Percentiles rank a stretch among this genome's conserved stretches.
These are phyloP conservation scores for Sinocyclocheilus anshuiensis DNA, from an alignment of 2,113 vertebrate species.

Conservation along the genomic window DNA sequence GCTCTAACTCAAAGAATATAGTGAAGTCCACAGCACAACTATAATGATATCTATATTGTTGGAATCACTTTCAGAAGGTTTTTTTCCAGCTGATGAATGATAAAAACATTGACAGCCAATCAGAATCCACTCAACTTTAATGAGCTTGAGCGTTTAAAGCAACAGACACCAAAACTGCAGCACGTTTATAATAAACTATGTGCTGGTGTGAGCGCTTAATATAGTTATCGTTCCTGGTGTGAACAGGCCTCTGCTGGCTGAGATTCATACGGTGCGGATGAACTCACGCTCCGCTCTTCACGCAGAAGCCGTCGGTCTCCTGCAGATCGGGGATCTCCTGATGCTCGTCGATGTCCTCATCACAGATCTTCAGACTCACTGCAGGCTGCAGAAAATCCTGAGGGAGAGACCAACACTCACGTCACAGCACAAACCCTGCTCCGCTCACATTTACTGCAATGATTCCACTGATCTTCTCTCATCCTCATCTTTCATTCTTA, in stretches of 20 bases:
- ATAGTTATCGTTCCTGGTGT: too few relatives aligned
- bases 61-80: not conserved
- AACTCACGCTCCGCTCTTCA: conserved; percentile 62
- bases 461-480: not conserved
- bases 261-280: not conserved
- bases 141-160: not conserved
- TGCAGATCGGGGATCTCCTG: conserved; percentile 56
- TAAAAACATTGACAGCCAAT: too few relatives aligned
- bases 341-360: conserved; percentile 41
- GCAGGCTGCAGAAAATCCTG: conserved; percentile 62
- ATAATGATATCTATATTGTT: not conserved
- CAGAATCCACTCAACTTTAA: not conserved
- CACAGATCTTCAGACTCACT: conserved; percentile 45
- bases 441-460: too few relatives aligned
- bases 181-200: not conserved
- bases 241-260: too few relatives aligned
- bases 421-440: not conserved
- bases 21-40: not conserved
- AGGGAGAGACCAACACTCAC: not conserved
- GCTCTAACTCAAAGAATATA: not conserved
- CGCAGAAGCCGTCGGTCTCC: conserved; percentile 34
- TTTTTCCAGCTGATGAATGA: too few relatives aligned
- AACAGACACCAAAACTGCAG: not conserved
- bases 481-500: not conserved
- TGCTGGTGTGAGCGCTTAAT: too few relatives aligned